These are phyloP conservation scores for Pseudachorutes palmiensis DNA, from an alignment of 1,140 invertebrate species.

Conservation along the genomic window DNA sequence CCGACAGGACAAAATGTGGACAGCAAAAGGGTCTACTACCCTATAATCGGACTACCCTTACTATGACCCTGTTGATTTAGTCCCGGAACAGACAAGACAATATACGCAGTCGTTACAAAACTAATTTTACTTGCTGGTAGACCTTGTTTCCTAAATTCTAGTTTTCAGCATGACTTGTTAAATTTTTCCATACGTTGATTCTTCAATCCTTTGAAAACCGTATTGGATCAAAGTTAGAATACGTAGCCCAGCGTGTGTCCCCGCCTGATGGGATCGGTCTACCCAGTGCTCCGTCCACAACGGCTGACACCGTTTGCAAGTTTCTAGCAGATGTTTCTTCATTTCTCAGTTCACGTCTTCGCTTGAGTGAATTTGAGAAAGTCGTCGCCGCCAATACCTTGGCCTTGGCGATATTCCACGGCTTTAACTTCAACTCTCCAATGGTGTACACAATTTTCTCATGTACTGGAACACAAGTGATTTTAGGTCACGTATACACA, in stretches of 20 bases:
- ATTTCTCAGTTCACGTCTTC: background rate
- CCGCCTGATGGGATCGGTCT: background rate
- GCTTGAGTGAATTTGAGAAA: constrained; percentile 8
- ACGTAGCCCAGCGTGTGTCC: no score
- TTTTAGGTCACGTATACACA: background rate
- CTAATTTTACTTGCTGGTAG: no score
- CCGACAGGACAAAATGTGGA: no score
- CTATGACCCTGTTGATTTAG: no score
- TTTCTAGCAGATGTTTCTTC: background rate
- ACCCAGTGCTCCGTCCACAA: background rate
- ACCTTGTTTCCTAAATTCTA: no score
- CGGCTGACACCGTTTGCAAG: background rate
- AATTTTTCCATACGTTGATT: no score
- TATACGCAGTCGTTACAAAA: no score
- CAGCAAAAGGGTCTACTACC: no score
- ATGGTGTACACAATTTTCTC: constrained; percentile 1
- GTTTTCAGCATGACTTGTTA: no score
- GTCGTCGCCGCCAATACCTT: constrained; percentile 5
- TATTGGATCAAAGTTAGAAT: no score
- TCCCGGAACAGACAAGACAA: no score
- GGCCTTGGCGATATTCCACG: background rate
- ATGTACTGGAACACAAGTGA: constrained; percentile 8
- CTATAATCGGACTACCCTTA: no score
- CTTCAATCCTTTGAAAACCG: background rate
- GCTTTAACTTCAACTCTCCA: background rate